Evolutionary conservation across 1,140 invertebrate genomes (phyloP).

Genomic region (Teleopsis dalmanni): DNA sequence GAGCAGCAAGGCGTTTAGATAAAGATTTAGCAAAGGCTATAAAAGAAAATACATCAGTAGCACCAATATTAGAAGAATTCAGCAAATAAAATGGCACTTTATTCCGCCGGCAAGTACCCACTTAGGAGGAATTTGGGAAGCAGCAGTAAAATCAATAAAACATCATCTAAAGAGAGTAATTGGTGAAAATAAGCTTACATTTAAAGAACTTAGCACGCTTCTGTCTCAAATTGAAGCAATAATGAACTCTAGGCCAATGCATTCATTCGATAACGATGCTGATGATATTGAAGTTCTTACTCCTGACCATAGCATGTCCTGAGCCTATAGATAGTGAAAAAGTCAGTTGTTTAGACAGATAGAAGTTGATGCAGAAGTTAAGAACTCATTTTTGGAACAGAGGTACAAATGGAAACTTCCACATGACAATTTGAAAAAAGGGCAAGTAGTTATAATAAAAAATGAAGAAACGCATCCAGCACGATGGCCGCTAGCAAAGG

Average conservation of each 20-base stretch:
- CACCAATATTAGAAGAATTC: no score
- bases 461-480: conserved; percentile 21
- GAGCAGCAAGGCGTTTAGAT: conserved; percentile 10
- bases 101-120: no score
- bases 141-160: no score
- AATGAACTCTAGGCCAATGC: conserved; percentile 4
- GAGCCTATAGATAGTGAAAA: no score
- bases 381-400: no score
- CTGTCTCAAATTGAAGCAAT: background rate
- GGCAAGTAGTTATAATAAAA: conserved; percentile 20
- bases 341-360: no score
- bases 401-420: conserved; percentile 20
- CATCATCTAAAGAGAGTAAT: background rate
- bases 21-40: no score
- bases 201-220: conserved; percentile 5
- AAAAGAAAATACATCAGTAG: no score
- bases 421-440: conserved; percentile 13
- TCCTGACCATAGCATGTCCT: conserved; percentile 3
- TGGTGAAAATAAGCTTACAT: background rate
- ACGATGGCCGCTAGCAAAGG: conserved; percentile 21
- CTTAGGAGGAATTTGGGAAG: no score
- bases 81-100: no score
- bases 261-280: background rate
- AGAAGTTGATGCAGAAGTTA: no score
- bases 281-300: conserved; percentile 3